Conservation (phyloP, 2,888 invertebrate genomes). For the Meiosimyza decipiens region DNA sequence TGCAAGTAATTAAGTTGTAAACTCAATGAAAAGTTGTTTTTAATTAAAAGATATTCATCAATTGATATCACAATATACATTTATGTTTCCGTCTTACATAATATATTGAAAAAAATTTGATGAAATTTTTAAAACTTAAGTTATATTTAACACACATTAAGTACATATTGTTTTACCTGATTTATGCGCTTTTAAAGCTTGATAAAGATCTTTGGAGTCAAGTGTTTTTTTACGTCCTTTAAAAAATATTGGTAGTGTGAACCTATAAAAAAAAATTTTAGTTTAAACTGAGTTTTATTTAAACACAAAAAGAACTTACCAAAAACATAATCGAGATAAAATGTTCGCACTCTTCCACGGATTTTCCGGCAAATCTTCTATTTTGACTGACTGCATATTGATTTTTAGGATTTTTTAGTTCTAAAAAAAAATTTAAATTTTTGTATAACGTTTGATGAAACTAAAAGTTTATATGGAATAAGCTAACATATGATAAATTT, state of each 20-base stretch:
- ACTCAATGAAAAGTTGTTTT: too few relatives aligned
- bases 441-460: neutral
- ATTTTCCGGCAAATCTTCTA: constrained; percentile 68
- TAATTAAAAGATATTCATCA: too few relatives aligned
- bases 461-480: too few relatives aligned
- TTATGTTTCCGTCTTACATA: too few relatives aligned
- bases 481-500: too few relatives aligned
- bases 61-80: too few relatives aligned
- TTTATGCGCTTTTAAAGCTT: constrained; percentile 75
- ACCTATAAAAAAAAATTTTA: constrained; percentile 69
- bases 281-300: neutral
- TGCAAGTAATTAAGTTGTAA: too few relatives aligned
- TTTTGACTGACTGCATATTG: constrained; percentile 65
- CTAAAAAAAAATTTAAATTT: neutral
- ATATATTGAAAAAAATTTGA: too few relatives aligned
- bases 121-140: too few relatives aligned
- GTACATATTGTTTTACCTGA: constrained; percentile 67
- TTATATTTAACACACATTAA: too few relatives aligned
- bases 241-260: constrained; percentile 81
- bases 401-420: neutral
- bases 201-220: constrained; percentile 79
- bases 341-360: constrained; percentile 71
- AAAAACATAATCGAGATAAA: constrained; percentile 74
- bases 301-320: constrained; percentile 57
- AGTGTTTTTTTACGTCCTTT: constrained; percentile 79